Evolutionary conservation across 2,888 invertebrate genomes (phyloP), one percentile per base, ranked within the genome.

Genomic region (Tetanocera ferruginea): DNA sequence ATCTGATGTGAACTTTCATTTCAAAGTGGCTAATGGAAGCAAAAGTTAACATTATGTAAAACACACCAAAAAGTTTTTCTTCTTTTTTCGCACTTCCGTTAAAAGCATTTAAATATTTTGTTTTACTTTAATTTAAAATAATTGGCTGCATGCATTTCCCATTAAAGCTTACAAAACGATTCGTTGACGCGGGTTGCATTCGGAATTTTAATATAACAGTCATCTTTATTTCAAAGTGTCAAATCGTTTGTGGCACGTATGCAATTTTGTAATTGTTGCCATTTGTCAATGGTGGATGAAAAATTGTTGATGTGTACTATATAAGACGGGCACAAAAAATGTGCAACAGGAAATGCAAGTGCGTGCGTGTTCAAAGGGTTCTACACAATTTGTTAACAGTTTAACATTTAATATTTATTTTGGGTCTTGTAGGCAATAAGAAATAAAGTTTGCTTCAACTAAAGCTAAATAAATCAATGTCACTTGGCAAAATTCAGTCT

Each of bases 261-360:
- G 69, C 51, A 49, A 69, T 69, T 69, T 69, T 69, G 43, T 69
- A 69, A 69, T 69, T 69, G 69, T 69, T 17, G 69, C 67, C 69
- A 28, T 69, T 69, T 64, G 64, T 31, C 31, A 31, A 31, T 31
- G 64, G 23, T 23, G n/a, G 37, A 9, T 9, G 34, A 34, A 34
- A 34, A 66, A 23, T 55, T 43, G 43, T 43, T 43, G 28, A 14
- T 60, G 57, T 19, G 5, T 25, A 60, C 60, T 43, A 60, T 60
- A 25, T 23, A 17, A 14, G 25, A 60, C n/a, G 11, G 60, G 60
- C 25, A 8, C 8, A 23, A 0, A 28, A 11, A 23, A n/a, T 60
- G 17, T 60, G 60, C 60, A 60, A 28, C 60, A 9, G 55, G 23
- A 60, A 60, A 60, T 60, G 17, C 11, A 62, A 28, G 28, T 1